phyloP scores from a whole-genome alignment of 2,113 vertebrate species.

The Dasyurus viverrinus region DNA sequence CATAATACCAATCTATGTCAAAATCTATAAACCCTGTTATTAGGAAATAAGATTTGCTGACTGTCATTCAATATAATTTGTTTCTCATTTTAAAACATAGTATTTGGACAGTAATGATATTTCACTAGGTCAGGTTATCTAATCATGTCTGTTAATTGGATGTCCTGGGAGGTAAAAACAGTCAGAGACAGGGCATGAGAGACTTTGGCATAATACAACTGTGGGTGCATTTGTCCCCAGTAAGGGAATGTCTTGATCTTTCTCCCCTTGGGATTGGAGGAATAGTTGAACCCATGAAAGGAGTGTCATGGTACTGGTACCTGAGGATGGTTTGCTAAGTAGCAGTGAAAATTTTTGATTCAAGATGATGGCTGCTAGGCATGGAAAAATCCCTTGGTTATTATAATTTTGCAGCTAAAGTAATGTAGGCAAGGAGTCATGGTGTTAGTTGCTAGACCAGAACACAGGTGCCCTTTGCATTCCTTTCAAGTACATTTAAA shows the following conservation, averaged over 20 bases:
- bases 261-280: not conserved
- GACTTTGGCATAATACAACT: not conserved
- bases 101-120: not conserved
- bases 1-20: not conserved
- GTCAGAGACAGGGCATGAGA: not conserved
- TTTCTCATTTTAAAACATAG: constrained; percentile 39
- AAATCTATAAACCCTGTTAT: constrained; percentile 23
- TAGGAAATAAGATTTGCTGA: constrained; percentile 25
- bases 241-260: not conserved
- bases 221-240: not conserved
- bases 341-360: not conserved
- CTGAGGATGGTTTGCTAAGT: not conserved
- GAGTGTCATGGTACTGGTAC: not conserved
- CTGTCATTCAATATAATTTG: not conserved
- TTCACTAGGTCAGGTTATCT: not conserved
- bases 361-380: not conserved
- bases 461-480: not conserved
- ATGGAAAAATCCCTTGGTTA: not conserved
- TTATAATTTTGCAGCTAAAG: not conserved
- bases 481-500: constrained; percentile 36
- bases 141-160: not conserved
- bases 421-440: not conserved
- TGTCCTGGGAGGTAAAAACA: not conserved
- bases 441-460: not conserved
- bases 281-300: not conserved